Evolutionary conservation across 1,140 invertebrate species (phyloP).

Genomic region (Drosophila obscura): DNA sequence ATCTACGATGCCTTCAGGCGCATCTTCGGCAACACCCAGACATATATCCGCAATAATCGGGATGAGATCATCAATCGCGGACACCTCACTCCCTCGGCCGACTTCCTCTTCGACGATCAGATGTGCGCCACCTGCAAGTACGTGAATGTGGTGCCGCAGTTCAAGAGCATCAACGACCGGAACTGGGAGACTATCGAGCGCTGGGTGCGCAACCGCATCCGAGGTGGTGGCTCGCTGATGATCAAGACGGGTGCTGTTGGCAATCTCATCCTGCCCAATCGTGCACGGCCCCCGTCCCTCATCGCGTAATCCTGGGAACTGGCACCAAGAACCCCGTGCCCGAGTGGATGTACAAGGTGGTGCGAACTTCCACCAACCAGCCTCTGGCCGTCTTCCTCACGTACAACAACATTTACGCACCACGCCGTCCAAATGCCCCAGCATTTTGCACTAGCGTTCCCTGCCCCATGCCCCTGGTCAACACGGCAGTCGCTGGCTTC

Average conservation of each 20-base stretch:
- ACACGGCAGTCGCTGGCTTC: conserved; percentile 35
- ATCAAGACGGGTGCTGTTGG: conserved; percentile 43
- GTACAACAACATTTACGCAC: conserved; percentile 47
- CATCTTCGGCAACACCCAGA: conserved; percentile 31
- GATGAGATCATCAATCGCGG: conserved; percentile 43
- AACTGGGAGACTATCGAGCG: conserved; percentile 84
- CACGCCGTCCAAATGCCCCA: conserved; percentile 9
- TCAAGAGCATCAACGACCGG: conserved; percentile 83
- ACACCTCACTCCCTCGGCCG: conserved; percentile 48
- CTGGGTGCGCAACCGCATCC: conserved; percentile 35
- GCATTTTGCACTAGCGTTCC: conserved; percentile 15
- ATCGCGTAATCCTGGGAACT: conserved; percentile 17
- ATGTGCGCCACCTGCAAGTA: conserved; percentile 82
- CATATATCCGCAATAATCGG: conserved; percentile 34
- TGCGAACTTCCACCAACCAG: conserved; percentile 10
- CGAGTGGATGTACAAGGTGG: conserved; percentile 46
- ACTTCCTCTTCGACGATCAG: conserved; percentile 40
- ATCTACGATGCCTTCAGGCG: conserved; percentile 28
- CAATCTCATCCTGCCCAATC: conserved; percentile 7
- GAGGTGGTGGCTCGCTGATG: neutral
- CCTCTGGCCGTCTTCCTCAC: conserved; percentile 40
- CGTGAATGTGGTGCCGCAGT: conserved; percentile 84
- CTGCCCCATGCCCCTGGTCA: conserved; percentile 26
- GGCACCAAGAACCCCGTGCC: conserved; percentile 38
- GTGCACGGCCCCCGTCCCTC: neutral